These are phyloP conservation scores for Vulpes ferrilata DNA, from an alignment of 2,113 vertebrate genomes.

Conservation along the genomic window DNA sequence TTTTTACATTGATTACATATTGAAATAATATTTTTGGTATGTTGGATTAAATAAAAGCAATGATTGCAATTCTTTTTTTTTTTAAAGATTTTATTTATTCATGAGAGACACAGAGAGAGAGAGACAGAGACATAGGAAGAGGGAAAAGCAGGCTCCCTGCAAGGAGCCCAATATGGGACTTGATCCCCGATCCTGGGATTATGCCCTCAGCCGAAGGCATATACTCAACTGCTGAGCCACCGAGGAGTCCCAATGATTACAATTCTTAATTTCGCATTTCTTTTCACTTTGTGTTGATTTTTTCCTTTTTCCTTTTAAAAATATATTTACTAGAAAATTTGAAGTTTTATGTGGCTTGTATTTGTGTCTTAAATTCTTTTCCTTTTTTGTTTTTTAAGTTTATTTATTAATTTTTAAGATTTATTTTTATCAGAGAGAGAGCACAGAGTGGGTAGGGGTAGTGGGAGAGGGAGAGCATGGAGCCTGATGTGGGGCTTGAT, in stretches of 20 bases:
- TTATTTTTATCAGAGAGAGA: background rate
- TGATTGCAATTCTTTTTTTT: background rate
- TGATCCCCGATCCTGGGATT: too few relatives aligned
- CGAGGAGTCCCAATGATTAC: background rate
- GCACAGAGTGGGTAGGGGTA: background rate
- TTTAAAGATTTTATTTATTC: too few relatives aligned
- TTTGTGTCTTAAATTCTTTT: slow-evolving; percentile 6
- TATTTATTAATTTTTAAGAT: background rate
- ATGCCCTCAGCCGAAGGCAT: too few relatives aligned
- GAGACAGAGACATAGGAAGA: too few relatives aligned
- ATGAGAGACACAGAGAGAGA: too few relatives aligned
- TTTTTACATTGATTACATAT: slow-evolving; percentile 29
- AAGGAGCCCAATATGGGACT: too few relatives aligned
- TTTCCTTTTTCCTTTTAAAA: slow-evolving; percentile 46
- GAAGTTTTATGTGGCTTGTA: slow-evolving; percentile 49
- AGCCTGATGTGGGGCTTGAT: background rate
- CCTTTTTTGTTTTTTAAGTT: background rate
- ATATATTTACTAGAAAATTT: background rate
- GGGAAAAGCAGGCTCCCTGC: too few relatives aligned
- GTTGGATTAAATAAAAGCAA: background rate
- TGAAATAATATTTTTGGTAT: slow-evolving; percentile 52
- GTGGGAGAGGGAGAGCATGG: background rate
- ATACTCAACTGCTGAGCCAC: too few relatives aligned
- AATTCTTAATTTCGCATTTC: background rate
- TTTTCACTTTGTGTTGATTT: background rate